These are phyloP conservation scores for Agonopterix heracliana DNA, from an alignment of 2,888 invertebrate genomes.

Conservation along the genomic window DNA sequence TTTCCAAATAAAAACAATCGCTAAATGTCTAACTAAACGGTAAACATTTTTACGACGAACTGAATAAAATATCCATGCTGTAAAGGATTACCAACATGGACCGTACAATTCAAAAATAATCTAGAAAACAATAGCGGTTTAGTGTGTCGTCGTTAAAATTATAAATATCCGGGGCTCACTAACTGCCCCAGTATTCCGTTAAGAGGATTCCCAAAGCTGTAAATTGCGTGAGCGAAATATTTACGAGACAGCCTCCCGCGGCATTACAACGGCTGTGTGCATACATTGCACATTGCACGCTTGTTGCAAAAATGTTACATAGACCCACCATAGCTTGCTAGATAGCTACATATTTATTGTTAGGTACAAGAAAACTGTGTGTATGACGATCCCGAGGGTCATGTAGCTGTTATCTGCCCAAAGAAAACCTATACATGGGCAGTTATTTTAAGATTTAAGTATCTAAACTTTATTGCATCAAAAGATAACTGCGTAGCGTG, in stretches of 20 bases:
- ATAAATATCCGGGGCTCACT: constrained; percentile 62
- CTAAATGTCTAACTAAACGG: too few species aligned
- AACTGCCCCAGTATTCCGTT: constrained; percentile 68
- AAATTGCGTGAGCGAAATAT: constrained; percentile 71
- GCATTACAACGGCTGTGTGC: constrained; percentile 64
- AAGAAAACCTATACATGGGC: neutral
- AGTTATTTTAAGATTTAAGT: too few species aligned
- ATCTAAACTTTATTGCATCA: too few species aligned
- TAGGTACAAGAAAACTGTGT: too few species aligned
- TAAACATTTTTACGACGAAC: too few species aligned
- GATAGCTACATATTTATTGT: too few species aligned
- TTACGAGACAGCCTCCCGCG: constrained; percentile 70
- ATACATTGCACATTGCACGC: constrained; percentile 44
- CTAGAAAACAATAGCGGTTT: constrained; percentile 44
- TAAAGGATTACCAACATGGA: neutral
- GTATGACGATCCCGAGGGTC: too few species aligned
- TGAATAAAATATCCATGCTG: too few species aligned
- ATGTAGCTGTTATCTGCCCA: too few species aligned
- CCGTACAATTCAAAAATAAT: constrained; percentile 29
- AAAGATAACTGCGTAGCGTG: too few species aligned
- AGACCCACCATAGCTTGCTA: constrained; percentile 6
- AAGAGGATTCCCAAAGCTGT: constrained; percentile 72
- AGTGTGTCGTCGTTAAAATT: constrained; percentile 50
- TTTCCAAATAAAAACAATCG: too few species aligned
- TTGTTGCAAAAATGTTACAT: constrained; percentile 61